Conservation (phyloP, 2,888 invertebrate genomes). For the Cryptophagus acutangulus region DNA sequence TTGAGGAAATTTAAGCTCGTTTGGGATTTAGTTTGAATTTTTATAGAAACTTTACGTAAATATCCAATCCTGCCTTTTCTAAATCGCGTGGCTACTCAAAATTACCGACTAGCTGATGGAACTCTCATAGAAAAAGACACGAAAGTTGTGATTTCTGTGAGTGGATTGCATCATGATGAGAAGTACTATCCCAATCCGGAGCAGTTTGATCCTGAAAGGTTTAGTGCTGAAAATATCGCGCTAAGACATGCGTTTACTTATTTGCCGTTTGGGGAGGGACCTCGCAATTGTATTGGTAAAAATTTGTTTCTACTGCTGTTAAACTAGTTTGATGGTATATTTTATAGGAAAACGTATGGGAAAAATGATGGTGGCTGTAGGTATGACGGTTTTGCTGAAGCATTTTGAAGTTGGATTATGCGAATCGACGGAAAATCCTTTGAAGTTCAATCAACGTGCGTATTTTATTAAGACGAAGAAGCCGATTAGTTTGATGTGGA, state of each 20-base stretch:
- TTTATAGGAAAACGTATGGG: constrained; percentile 13
- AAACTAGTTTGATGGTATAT: not conserved
- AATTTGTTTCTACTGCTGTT: not conserved
- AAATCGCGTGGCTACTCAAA: not conserved
- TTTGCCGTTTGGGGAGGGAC: constrained; percentile 6
- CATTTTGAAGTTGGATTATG: not conserved
- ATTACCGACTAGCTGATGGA: constrained; percentile 1
- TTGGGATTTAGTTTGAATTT: not conserved
- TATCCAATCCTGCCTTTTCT: constrained; percentile 5
- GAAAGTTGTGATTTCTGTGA: not conserved
- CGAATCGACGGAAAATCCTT: constrained; percentile 2
- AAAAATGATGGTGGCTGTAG: constrained; percentile 13
- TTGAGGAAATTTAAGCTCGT: constrained; percentile 1
- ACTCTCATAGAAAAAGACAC: constrained; percentile 2
- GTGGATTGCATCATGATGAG: constrained; percentile 2
- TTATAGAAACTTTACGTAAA: constrained; percentile 5
- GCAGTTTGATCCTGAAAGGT: constrained; percentile 4
- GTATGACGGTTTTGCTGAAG: constrained; percentile 13
- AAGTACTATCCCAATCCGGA: not conserved
- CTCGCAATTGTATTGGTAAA: constrained; percentile 6
- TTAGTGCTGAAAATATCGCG: not conserved
- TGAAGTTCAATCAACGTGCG: constrained; percentile 1
- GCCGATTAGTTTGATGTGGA: not conserved
- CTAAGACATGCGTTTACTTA: not conserved
- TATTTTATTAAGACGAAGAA: constrained; percentile 3